Evolutionary conservation across 2,888 invertebrate species (phyloP).

Genomic region (Lomographa bimaculata): DNA sequence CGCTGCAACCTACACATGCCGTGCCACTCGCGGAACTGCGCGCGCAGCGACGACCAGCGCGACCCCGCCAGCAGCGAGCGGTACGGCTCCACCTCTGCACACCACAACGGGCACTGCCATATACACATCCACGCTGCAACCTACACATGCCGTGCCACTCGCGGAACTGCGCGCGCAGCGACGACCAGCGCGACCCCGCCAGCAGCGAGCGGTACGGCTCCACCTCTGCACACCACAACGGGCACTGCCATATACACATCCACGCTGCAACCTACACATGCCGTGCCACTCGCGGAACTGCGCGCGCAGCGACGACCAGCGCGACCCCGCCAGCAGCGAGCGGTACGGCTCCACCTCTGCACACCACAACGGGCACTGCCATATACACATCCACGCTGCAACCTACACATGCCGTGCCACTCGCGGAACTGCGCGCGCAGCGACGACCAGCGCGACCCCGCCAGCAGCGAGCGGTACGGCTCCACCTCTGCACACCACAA

Average conservation of each 20-base stretch:
- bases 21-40: slow-evolving; percentile 97
- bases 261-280: too few relatives aligned
- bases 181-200: slow-evolving; percentile 89
- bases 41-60: slow-evolving; percentile 93
- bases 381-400: too few relatives aligned
- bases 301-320: slow-evolving; percentile 93
- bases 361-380: not conserved
- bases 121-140: too few relatives aligned
- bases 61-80: slow-evolving; percentile 85
- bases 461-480: slow-evolving; percentile 88
- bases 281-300: slow-evolving; percentile 98
- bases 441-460: slow-evolving; percentile 89
- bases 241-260: too few relatives aligned
- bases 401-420: slow-evolving; percentile 97
- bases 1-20: too few relatives aligned
- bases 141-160: slow-evolving; percentile 97
- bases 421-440: slow-evolving; percentile 95
- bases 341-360: slow-evolving; percentile 88
- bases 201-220: slow-evolving; percentile 89
- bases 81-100: slow-evolving; percentile 87
- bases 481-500: slow-evolving; percentile 80
- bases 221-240: slow-evolving; percentile 71
- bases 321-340: slow-evolving; percentile 84
- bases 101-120: not conserved
- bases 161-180: slow-evolving; percentile 94